phyloP scores from a whole-genome alignment of 2,113 vertebrate genomes.

The Camelus dromedarius region DNA sequence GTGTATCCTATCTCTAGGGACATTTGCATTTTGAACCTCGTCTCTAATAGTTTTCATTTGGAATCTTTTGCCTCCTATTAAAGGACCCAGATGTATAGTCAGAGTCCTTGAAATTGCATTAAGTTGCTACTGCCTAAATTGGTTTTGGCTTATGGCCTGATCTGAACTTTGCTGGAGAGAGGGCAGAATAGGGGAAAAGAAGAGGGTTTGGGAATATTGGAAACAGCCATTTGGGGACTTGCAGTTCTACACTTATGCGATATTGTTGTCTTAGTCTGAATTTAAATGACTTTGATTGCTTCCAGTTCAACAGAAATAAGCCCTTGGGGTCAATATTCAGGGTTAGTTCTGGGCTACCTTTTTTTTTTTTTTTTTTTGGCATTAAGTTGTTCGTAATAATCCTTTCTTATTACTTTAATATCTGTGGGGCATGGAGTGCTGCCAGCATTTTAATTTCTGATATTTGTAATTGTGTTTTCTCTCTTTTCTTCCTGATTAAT shows the following conservation, averaged over 20 bases:
- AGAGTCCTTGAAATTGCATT: background rate
- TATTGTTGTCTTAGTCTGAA: background rate
- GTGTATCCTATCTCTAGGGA: background rate
- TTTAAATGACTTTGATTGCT: background rate
- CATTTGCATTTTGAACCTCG: background rate
- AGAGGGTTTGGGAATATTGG: background rate
- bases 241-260: background rate
- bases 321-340: background rate
- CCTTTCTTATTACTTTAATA: background rate
- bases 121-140: background rate
- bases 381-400: background rate
- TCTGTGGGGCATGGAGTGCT: background rate
- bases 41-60: conserved; percentile 1
- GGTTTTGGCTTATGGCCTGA: background rate
- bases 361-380: background rate
- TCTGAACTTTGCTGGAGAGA: background rate
- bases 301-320: background rate
- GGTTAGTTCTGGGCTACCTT: background rate
- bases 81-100: background rate
- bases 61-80: background rate
- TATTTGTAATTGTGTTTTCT: background rate
- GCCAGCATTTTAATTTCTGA: background rate
- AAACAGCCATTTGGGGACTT: background rate
- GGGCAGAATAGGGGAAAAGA: background rate
- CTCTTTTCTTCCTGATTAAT: background rate